Percentiles rank a stretch among this genome's conserved stretches.
Conservation (phyloP, 2,113 vertebrate genomes). For the Tragelaphus buxtoni region DNA sequence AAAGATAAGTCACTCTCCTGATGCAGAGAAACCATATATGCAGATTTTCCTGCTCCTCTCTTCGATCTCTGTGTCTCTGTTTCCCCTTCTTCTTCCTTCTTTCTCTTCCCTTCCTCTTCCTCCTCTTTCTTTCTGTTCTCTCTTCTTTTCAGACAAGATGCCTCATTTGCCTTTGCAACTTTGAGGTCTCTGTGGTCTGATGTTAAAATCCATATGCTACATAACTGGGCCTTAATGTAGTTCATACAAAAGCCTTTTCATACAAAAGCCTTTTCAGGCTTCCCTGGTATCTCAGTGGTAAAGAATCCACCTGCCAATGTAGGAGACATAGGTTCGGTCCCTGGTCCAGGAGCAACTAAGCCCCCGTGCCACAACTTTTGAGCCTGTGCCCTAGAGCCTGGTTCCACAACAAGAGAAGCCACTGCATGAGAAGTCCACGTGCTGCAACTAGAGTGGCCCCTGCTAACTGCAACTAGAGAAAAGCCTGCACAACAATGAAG, state of each 20-base stretch:
- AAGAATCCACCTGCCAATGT: not conserved
- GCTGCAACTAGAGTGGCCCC: not conserved
- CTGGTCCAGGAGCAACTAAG: not conserved
- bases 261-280: not conserved
- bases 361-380: not conserved
- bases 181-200: not conserved
- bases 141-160: not conserved
- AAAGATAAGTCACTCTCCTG: not conserved
- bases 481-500: fast-evolving
- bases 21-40: not conserved
- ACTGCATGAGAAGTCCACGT: not conserved
- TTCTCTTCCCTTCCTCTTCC: fast-evolving
- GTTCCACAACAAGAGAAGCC: not conserved
- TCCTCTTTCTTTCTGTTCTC: not conserved
- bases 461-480: not conserved
- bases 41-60: not conserved
- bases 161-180: not conserved
- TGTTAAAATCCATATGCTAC: not conserved
- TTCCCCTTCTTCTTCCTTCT: no score
- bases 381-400: not conserved
- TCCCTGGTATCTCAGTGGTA: not conserved
- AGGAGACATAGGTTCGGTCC: not conserved
- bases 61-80: not conserved
- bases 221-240: not conserved
- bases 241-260: not conserved